Evolutionary conservation across 1,140 invertebrate species (phyloP).

Genomic region (Lepidotrigona ventralis): DNA sequence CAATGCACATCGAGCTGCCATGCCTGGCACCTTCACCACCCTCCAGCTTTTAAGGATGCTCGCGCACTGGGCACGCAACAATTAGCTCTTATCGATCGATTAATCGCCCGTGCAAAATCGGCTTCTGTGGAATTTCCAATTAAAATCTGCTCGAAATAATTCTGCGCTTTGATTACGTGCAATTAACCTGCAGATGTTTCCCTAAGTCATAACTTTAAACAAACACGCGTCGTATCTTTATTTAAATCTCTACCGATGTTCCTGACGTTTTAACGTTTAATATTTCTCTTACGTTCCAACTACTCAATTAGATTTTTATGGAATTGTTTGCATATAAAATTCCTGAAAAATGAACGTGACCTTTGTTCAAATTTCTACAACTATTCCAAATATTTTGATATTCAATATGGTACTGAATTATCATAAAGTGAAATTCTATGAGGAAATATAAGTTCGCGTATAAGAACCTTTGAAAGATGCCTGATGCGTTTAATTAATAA

Average conservation of each 20-base stretch:
- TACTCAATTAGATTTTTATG: too few relatives aligned
- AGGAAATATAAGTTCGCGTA: not conserved
- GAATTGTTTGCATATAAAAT: too few relatives aligned
- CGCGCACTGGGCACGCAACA: constrained; percentile 26
- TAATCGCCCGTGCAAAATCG: constrained; percentile 45
- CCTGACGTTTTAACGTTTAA: not conserved
- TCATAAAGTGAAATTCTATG: not conserved
- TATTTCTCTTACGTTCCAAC: not conserved
- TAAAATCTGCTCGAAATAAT: constrained; percentile 63
- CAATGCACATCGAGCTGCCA: constrained; percentile 32
- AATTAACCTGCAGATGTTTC: constrained; percentile 48
- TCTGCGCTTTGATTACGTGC: constrained; percentile 49
- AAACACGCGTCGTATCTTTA: not conserved
- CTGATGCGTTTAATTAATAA: too few relatives aligned
- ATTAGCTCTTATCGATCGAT: constrained; percentile 60
- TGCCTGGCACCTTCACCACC: constrained; percentile 32
- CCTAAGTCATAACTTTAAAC: constrained; percentile 14
- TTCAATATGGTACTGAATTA: not conserved
- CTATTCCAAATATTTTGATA: too few relatives aligned
- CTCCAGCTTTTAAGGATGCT: constrained; percentile 35
- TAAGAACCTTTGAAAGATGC: not conserved
- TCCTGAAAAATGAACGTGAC: too few relatives aligned
- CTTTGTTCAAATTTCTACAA: too few relatives aligned
- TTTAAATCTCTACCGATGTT: not conserved
- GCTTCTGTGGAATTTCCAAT: constrained; percentile 59